phyloP scores from a whole-genome alignment of 2,113 vertebrate species.

The Lethenteron reissneri region DNA sequence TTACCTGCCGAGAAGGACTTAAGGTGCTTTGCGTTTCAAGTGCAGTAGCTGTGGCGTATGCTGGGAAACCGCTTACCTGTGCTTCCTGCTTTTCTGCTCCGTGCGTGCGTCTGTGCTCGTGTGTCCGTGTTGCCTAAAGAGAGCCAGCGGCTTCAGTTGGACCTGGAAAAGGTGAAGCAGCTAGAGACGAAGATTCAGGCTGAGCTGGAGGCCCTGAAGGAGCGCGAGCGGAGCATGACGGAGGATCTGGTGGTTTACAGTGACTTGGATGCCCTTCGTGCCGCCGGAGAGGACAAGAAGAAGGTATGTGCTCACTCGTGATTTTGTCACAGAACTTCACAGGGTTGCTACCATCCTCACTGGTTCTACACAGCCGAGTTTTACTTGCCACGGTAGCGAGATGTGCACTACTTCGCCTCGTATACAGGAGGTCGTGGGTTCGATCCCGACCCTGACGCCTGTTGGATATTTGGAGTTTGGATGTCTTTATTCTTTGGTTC shows the following conservation, averaged over 20 bases:
- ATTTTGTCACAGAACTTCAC: no score
- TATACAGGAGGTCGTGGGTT: no score
- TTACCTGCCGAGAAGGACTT: no score
- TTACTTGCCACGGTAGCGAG: background rate
- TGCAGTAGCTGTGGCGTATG: no score
- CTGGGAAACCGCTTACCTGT: background rate
- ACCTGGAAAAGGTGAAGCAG: constrained; percentile 78
- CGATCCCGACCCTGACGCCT: no score
- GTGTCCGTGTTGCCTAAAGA: constrained; percentile 27
- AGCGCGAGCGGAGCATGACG: constrained; percentile 42
- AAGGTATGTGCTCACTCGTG: constrained; percentile 24
- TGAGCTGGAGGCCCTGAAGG: constrained; percentile 47
- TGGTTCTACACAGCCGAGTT: no score
- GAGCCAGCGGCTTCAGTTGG: constrained; percentile 55
- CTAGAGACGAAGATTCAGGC: constrained; percentile 59
- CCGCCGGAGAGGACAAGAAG: constrained; percentile 51
- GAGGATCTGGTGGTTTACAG: constrained; percentile 38
- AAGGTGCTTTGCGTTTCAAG: no score
- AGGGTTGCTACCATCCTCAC: background rate
- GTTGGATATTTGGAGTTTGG: no score
- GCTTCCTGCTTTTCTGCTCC: background rate
- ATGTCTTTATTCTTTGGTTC: no score
- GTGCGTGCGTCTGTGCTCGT: background rate
- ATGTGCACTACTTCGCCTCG: background rate
- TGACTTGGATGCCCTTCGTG: constrained; percentile 49